Evolutionary conservation across 2,113 vertebrate genomes (phyloP).

Genomic region (Cavia porcellus): DNA sequence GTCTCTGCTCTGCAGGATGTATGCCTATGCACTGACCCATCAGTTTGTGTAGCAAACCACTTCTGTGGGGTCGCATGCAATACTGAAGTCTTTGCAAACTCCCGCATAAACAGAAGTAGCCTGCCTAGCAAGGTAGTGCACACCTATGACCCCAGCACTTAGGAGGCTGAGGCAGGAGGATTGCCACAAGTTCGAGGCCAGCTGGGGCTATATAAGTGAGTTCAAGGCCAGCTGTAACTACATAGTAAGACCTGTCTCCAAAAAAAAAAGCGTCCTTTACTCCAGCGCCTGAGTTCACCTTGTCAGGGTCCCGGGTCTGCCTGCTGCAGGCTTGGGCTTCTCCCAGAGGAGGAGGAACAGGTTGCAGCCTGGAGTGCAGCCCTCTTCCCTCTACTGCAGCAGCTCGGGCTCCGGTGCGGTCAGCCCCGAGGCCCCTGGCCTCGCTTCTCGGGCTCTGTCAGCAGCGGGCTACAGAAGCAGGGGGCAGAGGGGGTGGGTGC

Average conservation of each 20-base stretch:
- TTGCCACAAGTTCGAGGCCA: neutral
- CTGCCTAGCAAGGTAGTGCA: neutral
- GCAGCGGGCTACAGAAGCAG: neutral
- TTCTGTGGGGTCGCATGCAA: neutral
- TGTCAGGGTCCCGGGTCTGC: accelerated
- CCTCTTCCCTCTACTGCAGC: accelerated
- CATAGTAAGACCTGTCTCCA: neutral
- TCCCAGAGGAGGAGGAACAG: neutral
- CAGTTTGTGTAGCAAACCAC: neutral
- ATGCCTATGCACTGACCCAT: neutral
- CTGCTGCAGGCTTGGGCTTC: neutral
- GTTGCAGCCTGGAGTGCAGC: neutral
- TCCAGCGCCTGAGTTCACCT: neutral
- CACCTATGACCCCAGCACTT: neutral
- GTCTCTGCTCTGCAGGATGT: neutral
- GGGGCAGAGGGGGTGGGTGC: neutral
- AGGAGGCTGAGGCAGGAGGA: neutral
- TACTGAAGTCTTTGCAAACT: neutral
- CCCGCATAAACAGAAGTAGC: neutral
- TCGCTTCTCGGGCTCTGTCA: neutral
- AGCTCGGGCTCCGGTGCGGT: neutral
- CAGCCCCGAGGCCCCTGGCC: accelerated
- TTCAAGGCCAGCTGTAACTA: neutral
- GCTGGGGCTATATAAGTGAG: neutral
- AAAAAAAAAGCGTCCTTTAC: neutral